Evolutionary conservation across 2,888 invertebrate genomes (phyloP), one percentile per base, ranked within the genome.

Genomic region (Archips xylosteana): DNA sequence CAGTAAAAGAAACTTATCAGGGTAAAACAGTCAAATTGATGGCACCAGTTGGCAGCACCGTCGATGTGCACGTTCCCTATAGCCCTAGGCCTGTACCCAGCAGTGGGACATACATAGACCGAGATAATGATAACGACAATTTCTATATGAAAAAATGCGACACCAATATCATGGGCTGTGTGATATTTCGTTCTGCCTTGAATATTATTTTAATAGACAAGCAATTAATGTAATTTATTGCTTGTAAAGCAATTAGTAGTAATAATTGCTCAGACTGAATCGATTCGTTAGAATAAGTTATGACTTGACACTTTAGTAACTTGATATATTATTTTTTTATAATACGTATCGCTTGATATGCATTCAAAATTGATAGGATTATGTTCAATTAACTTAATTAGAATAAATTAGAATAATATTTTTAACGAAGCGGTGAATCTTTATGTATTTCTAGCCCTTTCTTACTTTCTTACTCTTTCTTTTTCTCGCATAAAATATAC

Each of bases 231-330:
- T 84, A 61, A 73, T 92, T 95, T 59, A 86, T 83, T 82, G 95
- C 95, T 78, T 92, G 89, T 47, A 88, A 92, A 57, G 85, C 85
- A 75, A 95, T 95, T 68, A 73, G 47, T 34, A 51, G 15, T 49
- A 51, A 49, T 73, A 62, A 62, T 57, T 36, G 32, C 62, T 34
- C 5, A 34, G 32, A 23, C 45, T 12, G 36, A 64, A 59, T 63
- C 39, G 68, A 63, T 49, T 49, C 23, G 45, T 54, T 39, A 1
- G 15, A 36, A 49, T 73, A 23, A 68, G 32, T 72, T 67, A 62
- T 34, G 23, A 47, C 67, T 63, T 63, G 57, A 63, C 68, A 59
- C 57, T 68, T 61, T 51, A 3, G 34, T 15, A 64, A 42, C 23
- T 23, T 36, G 23, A 42, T 62, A 9, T 10, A 51, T 51, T 51